A percentile compares a stretch with the other conserved stretches of the same genome.
These are phyloP conservation scores for Etheostoma cragini DNA, from an alignment of 2,113 vertebrate genomes.

Conservation along the genomic window DNA sequence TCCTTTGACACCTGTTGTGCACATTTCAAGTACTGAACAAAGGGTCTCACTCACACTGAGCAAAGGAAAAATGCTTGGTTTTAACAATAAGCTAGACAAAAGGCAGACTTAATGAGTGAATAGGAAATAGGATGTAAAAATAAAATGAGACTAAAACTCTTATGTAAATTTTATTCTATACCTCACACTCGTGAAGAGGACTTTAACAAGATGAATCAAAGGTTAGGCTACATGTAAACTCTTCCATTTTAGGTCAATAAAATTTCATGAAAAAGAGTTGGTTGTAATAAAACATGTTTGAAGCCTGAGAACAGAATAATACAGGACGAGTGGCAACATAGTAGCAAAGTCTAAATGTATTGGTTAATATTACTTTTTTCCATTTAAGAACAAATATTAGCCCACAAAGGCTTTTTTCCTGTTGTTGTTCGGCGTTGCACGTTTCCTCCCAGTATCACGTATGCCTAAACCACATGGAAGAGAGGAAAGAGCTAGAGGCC, in stretches of 20 bases:
- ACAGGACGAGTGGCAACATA: not conserved
- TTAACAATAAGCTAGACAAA: no score
- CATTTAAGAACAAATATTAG: not conserved
- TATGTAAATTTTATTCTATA: no score
- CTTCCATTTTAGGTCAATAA: not conserved
- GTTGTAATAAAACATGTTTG: not conserved
- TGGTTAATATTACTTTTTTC: not conserved
- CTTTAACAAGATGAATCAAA: slow-evolving; percentile 26
- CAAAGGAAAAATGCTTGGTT: no score
- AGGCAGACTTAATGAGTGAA: no score
- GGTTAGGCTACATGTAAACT: not conserved
- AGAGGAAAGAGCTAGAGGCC: not conserved
- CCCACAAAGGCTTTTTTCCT: not conserved
- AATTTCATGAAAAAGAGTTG: slow-evolving; percentile 1
- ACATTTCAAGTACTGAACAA: no score
- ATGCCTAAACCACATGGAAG: not conserved
- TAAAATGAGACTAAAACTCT: no score
- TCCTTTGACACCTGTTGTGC: no score
- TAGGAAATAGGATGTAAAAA: no score
- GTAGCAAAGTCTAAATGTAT: not conserved
- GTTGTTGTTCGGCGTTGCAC: not conserved
- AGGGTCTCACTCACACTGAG: no score
- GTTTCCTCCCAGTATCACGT: not conserved
- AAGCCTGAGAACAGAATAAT: not conserved
- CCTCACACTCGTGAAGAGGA: not conserved